Percentiles rank a stretch among this genome's conserved stretches.
Evolutionary conservation across 2,888 invertebrate genomes (phyloP).

Genomic region (Noctua pronuba): DNA sequence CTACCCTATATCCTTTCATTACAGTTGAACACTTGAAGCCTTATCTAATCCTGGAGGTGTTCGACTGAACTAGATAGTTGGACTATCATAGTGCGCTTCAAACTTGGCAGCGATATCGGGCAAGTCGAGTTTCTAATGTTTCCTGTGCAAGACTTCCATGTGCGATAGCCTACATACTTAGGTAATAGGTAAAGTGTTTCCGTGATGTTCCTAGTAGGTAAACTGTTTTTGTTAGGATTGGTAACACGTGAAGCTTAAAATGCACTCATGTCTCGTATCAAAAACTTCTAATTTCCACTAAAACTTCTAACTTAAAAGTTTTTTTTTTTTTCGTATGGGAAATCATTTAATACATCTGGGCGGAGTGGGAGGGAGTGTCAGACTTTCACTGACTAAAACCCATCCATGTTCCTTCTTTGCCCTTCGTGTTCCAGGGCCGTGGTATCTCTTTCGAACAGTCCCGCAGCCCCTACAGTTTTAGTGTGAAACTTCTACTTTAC

Average conservation of each 20-base stretch:
- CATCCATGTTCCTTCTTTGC: no score
- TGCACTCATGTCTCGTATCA: background rate
- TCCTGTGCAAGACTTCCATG: constrained; percentile 30
- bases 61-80: constrained; percentile 40
- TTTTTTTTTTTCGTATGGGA: no score
- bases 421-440: no score
- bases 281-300: background rate
- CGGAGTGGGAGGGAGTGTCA: no score
- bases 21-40: constrained; percentile 21
- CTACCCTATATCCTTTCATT: constrained; percentile 4
- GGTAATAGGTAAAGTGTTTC: constrained; percentile 16
- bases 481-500: background rate
- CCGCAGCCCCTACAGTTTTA: no score
- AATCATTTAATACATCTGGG: no score
- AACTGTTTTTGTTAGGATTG: background rate
- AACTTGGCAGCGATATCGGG: constrained; percentile 43
- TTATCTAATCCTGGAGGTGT: constrained; percentile 43
- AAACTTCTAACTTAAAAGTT: background rate
- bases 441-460: no score
- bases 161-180: constrained; percentile 10
- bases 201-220: background rate
- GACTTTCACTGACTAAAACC: no score
- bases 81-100: constrained; percentile 30
- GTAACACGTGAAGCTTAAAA: background rate
- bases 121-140: constrained; percentile 46